phyloP scores from a whole-genome alignment of 1,140 invertebrate species.

The Bombus impatiens region DNA sequence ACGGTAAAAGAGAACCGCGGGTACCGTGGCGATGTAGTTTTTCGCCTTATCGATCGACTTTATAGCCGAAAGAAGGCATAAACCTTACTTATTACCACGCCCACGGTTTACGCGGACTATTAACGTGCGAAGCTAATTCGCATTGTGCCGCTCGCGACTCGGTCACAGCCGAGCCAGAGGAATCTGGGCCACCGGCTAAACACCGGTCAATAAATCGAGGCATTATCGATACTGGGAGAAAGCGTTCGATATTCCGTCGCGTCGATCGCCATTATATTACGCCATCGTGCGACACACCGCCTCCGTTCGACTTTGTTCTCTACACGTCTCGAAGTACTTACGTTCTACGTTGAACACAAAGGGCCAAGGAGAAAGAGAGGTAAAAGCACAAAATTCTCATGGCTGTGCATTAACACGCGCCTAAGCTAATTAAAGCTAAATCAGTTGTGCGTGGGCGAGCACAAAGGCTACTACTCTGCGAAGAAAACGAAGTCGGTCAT shows the following conservation, averaged over 20 bases:
- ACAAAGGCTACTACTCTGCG: neutral
- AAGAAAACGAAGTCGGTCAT: slow-evolving; percentile 10
- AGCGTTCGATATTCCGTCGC: slow-evolving; percentile 66
- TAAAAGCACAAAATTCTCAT: slow-evolving; percentile 68
- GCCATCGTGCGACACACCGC: slow-evolving; percentile 15
- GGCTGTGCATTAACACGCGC: slow-evolving; percentile 60
- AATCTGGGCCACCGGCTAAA: slow-evolving; percentile 72
- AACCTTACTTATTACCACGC: slow-evolving; percentile 57
- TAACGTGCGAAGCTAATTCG: slow-evolving; percentile 66
- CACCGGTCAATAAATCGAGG: slow-evolving; percentile 71
- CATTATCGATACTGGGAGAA: slow-evolving; percentile 73
- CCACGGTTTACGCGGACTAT: slow-evolving; percentile 63
- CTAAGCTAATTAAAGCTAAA: slow-evolving; percentile 75
- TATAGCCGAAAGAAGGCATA: slow-evolving; percentile 49
- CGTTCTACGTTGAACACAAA: slow-evolving; percentile 15
- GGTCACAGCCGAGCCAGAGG: slow-evolving; percentile 39
- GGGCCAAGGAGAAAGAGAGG: slow-evolving; percentile 43
- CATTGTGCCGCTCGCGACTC: slow-evolving; percentile 30
- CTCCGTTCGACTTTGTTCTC: neutral
- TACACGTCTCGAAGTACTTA: neutral
- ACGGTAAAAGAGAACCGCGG: neutral
- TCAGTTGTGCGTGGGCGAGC: slow-evolving; percentile 33
- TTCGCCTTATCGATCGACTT: slow-evolving; percentile 50
- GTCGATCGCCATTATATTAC: slow-evolving; percentile 48
- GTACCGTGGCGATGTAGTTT: slow-evolving; percentile 33